Evolutionary conservation across 2,888 invertebrate species (phyloP).

Genomic region (Xylocampa areola): DNA sequence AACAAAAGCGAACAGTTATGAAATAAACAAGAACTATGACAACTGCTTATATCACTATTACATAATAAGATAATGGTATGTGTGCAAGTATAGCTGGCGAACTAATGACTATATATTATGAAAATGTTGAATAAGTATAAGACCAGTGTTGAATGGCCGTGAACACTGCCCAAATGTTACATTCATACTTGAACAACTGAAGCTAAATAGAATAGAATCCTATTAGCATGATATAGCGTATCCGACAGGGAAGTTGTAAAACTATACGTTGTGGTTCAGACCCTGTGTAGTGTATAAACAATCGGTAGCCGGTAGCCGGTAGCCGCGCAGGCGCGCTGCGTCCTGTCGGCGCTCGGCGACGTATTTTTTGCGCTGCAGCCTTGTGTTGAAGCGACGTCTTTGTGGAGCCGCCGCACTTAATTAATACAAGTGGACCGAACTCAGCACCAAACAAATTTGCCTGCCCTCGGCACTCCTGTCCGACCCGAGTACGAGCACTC

Average conservation of each 20-base stretch:
- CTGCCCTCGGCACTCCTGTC: conserved; percentile 60
- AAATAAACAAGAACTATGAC: too few relatives aligned
- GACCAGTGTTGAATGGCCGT: too few relatives aligned
- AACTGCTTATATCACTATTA: too few relatives aligned
- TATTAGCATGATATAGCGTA: conserved; percentile 2
- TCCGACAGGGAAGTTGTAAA: conserved; percentile 18
- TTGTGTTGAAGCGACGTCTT: conserved; percentile 65
- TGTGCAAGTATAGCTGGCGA: too few relatives aligned
- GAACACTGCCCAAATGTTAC: background rate
- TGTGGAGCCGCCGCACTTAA: conserved; percentile 75
- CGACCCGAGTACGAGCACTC: conserved; percentile 27
- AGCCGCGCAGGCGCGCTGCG: too few relatives aligned
- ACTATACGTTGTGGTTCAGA: conserved; percentile 19
- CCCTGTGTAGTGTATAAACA: conserved; percentile 28
- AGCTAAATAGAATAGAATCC: conserved; percentile 17
- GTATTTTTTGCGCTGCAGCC: conserved; percentile 61
- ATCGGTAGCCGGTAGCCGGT: conserved; percentile 18
- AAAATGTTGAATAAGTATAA: too few relatives aligned
- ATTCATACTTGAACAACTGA: background rate
- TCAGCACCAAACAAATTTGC: conserved; percentile 83
- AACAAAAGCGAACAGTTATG: too few relatives aligned
- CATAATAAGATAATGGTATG: too few relatives aligned
- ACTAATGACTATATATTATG: too few relatives aligned
- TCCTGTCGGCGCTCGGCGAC: conserved; percentile 33
- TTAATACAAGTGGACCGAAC: conserved; percentile 76